Evolutionary conservation across 2,888 invertebrate species (phyloP), one percentile per base, ranked within the genome.

Genomic region (Stictocephala bisonia): DNA sequence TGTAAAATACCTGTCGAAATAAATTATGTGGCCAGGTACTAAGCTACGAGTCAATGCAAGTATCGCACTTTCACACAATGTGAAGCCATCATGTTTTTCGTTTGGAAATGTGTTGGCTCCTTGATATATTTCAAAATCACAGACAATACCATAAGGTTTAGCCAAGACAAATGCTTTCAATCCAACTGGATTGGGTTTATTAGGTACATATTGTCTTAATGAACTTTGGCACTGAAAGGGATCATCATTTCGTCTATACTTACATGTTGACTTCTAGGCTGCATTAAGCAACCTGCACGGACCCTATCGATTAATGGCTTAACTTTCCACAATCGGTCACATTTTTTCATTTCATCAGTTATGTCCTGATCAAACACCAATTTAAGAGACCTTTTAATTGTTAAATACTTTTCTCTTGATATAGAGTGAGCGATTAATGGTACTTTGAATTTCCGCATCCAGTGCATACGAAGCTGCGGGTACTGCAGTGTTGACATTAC

Each of bases 181-280:
- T 18, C 64, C 15, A 40, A 64, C 67, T 48, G 48, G 41, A 26
- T 67, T 67, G 1, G 67, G 67, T 22, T 67, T 67, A 15, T 67
- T 67, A 7, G 48, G 67, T 7, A 48, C 44, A 67, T 48, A 67
- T 26, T 67, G 67, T 15, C 24, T 67, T 6, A 67, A 26, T 9
- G 40, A 20, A 20, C n/a, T 44, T 27, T 41, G 44, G 24, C 67
- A 44, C 20, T 26, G 31, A 24, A 64, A 64, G 64, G 40, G 40
- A 64, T 35, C 64, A 64, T 64, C 64, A 64, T 64, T 44, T 67
- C 67, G 24, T 67, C 67, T 2, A 67, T 67, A 24, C 44, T 13
- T n/a, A 66, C 9, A 18, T 26, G 7, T 29, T 58, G 6, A 26
- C 6, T n/a, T 15, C 9, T 4, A 27, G 27, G 29, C 31, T 58